These are phyloP conservation scores for Heliothis subflexa DNA, from an alignment of 1,140 invertebrate species.

Conservation along the genomic window DNA sequence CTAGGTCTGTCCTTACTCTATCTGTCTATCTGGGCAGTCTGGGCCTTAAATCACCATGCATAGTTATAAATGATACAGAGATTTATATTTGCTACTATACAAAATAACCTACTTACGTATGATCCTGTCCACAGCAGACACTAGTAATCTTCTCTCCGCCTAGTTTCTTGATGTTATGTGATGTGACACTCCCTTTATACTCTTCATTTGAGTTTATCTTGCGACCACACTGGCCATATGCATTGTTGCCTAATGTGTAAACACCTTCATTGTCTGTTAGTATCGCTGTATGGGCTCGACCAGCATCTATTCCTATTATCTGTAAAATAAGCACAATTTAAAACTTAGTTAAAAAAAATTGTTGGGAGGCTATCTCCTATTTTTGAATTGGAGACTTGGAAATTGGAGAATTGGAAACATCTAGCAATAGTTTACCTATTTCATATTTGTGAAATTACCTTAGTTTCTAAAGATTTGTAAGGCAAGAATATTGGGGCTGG, in stretches of 20 bases:
- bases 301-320: constrained; percentile 90
- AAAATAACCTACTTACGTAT: constrained; percentile 86
- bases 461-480: constrained; percentile 84
- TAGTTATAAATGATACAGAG: no score
- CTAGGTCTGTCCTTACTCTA: no score
- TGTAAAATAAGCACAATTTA: constrained; percentile 43
- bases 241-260: constrained; percentile 96
- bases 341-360: background rate
- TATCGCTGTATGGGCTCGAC: constrained; percentile 94
- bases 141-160: constrained; percentile 88
- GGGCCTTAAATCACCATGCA: no score
- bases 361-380: no score
- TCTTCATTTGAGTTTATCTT: constrained; percentile 92
- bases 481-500: constrained; percentile 93
- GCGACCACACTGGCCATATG: constrained; percentile 97
- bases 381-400: no score
- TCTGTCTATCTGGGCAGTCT: no score
- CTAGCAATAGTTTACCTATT: no score
- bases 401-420: background rate
- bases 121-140: constrained; percentile 96
- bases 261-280: constrained; percentile 93
- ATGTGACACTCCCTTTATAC: constrained; percentile 88
- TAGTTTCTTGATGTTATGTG: constrained; percentile 90
- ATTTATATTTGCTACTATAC: background rate
- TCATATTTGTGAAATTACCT: constrained; percentile 56